A percentile compares a stretch with the other conserved stretches of the same genome.
phyloP scores from a whole-genome alignment of 2,113 vertebrate species.

The Xiphias gladius region DNA sequence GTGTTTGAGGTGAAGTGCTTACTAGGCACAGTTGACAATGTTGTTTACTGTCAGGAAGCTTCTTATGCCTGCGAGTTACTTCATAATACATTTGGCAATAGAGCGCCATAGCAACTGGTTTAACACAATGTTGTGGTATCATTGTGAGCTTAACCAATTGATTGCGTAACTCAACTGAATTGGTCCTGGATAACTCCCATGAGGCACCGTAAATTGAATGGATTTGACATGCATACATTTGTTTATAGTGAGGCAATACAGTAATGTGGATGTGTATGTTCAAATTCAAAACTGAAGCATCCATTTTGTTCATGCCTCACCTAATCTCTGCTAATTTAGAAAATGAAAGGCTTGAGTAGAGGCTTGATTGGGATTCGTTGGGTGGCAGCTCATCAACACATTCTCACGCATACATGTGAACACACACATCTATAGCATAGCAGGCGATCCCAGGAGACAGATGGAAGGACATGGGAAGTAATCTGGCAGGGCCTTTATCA shows the following conservation, averaged over 20 bases:
- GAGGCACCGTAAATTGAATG: conserved; percentile 37
- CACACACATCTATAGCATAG: background rate
- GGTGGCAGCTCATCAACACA: background rate
- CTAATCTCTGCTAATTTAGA: conserved; percentile 14
- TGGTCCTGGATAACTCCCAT: conserved; percentile 34
- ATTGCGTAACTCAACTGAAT: conserved; percentile 46
- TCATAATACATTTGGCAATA: conserved; percentile 47
- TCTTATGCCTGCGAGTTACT: conserved; percentile 10
- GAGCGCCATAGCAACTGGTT: conserved; percentile 30
- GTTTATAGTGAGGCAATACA: background rate
- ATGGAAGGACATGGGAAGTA: conserved; percentile 41
- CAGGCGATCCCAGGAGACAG: conserved; percentile 3
- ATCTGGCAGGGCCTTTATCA: conserved; percentile 30
- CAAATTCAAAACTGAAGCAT: background rate
- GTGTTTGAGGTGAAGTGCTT: conserved; percentile 38
- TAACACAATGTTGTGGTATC: conserved; percentile 25
- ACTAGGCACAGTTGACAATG: conserved; percentile 19
- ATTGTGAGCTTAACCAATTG: conserved; percentile 65
- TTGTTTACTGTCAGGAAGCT: conserved; percentile 44
- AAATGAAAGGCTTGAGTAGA: background rate
- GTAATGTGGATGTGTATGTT: background rate
- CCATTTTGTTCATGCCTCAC: background rate
- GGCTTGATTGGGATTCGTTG: conserved; percentile 6
- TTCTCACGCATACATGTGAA: background rate
- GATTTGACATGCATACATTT: conserved; percentile 35